These are phyloP conservation scores for Nylanderia fulva DNA, from an alignment of 1,140 invertebrate species.

Conservation along the genomic window DNA sequence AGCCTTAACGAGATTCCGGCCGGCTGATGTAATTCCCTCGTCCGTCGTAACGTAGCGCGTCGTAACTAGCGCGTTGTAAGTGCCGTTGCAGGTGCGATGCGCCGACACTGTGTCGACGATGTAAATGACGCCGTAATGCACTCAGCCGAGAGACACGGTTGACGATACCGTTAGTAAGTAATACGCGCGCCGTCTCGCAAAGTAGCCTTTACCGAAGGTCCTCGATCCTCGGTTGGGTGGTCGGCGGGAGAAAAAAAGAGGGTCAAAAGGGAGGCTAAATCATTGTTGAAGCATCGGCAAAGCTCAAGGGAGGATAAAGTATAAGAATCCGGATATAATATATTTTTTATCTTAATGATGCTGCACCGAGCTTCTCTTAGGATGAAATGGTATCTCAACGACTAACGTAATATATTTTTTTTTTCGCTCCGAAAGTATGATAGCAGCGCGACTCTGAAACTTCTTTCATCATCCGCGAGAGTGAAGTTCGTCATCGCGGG, in stretches of 20 bases:
- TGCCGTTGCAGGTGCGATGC: constrained; percentile 18
- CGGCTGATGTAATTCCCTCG: constrained; percentile 45
- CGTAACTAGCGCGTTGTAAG: constrained; percentile 26
- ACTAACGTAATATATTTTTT: neutral
- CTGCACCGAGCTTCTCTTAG: constrained; percentile 68
- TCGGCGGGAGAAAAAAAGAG: neutral
- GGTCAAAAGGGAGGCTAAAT: constrained; percentile 9
- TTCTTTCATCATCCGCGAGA: constrained; percentile 4
- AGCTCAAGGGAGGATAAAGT: neutral
- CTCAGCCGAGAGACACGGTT: constrained; percentile 55
- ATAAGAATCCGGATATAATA: constrained; percentile 38
- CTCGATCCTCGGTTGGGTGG: constrained; percentile 6
- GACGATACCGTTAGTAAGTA: constrained; percentile 55
- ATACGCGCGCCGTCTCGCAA: constrained; percentile 58
- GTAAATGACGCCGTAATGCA: constrained; percentile 59
- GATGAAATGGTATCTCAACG: constrained; percentile 62
- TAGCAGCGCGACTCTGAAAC: neutral
- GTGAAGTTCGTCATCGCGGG: neutral
- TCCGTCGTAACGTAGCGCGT: constrained; percentile 6
- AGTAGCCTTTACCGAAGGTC: constrained; percentile 66
- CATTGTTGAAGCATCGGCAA: constrained; percentile 19
- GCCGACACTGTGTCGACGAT: constrained; percentile 10
- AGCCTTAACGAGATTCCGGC: constrained; percentile 51
- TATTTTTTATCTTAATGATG: constrained; percentile 74
- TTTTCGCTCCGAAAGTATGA: neutral